Conservation (phyloP, 2,113 vertebrate genomes). For the Mormyrus lacerda region DNA sequence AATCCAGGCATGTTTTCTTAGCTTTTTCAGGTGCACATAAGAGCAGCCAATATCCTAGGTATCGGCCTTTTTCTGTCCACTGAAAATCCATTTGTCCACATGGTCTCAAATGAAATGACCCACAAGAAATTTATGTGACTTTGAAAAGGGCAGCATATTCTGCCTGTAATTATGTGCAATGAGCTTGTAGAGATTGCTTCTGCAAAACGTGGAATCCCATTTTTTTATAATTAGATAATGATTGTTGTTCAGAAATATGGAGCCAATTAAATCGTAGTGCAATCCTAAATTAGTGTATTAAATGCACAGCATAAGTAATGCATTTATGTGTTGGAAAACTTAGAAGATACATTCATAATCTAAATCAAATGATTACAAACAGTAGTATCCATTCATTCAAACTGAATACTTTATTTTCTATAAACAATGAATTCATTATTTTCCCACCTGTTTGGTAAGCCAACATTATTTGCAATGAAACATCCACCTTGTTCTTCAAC, state of each 20-base stretch:
- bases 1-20: not conserved
- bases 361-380: not conserved
- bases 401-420: not conserved
- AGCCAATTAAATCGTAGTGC: not conserved
- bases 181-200: not conserved
- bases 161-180: not conserved
- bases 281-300: not conserved
- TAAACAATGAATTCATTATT: not conserved
- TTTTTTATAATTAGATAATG: not conserved
- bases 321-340: not conserved
- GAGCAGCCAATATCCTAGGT: not conserved
- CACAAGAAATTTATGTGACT: not conserved
- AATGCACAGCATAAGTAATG: not conserved
- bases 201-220: not conserved
- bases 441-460: not conserved
- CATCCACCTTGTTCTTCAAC: not conserved
- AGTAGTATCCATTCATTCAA: not conserved
- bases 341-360: not conserved
- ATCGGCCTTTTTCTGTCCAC: not conserved
- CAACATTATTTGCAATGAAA: not conserved
- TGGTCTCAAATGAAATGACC: not conserved
- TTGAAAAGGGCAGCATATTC: not conserved
- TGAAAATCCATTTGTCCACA: not conserved
- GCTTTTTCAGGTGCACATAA: not conserved
- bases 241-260: not conserved